These are phyloP conservation scores for Emydoidea blandingii DNA, from an alignment of 2,797 vertebrate species.

Conservation along the genomic window DNA sequence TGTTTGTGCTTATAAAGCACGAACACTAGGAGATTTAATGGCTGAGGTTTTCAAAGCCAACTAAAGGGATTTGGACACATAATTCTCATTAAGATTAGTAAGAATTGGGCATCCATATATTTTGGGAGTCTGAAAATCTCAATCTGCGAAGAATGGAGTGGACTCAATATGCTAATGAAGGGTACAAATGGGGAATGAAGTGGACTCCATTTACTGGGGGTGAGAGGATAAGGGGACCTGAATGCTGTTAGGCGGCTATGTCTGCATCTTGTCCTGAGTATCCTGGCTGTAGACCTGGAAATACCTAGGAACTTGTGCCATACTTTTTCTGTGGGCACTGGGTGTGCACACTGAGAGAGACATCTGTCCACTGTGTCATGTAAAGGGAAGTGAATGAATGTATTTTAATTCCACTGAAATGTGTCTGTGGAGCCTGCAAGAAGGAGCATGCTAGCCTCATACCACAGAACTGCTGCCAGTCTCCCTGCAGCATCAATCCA, in stretches of 20 bases:
- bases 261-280: not conserved
- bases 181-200: not conserved
- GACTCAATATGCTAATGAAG: not conserved
- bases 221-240: not conserved
- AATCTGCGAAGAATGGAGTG: not conserved
- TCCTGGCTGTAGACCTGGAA: not conserved
- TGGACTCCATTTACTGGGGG: not conserved
- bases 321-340: not conserved
- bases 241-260: not conserved
- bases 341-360: not conserved
- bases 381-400: not conserved
- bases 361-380: not conserved
- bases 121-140: not conserved
- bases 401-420: not conserved
- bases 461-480: not conserved
- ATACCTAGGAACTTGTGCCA: not conserved
- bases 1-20: rapidly evolving
- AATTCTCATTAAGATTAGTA: not conserved
- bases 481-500: not conserved
- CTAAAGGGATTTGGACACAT: not conserved
- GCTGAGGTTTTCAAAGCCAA: not conserved
- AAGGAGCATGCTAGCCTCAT: not conserved
- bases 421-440: not conserved
- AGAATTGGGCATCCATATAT: not conserved
- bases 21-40: not conserved